A percentile compares a stretch with the other conserved stretches of the same genome.
phyloP scores from a whole-genome alignment of 2,797 vertebrate genomes.

The Anniella stebbinsi region DNA sequence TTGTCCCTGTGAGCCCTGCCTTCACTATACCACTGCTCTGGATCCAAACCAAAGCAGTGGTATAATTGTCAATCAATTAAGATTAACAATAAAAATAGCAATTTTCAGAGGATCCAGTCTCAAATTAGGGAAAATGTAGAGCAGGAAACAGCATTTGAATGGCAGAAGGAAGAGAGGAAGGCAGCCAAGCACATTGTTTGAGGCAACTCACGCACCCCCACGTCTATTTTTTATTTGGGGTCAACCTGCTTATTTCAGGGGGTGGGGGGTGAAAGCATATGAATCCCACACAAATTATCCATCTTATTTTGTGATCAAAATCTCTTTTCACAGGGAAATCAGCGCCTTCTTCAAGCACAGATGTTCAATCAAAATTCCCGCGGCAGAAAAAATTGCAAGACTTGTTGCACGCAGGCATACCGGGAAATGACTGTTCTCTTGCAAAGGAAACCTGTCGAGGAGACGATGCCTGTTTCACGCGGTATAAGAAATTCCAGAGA shows the following conservation, averaged over 20 bases:
- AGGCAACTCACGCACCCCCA: neutral
- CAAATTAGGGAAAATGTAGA: neutral
- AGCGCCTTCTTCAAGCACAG: slow-evolving; percentile 58
- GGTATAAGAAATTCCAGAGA: slow-evolving; percentile 70
- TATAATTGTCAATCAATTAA: neutral
- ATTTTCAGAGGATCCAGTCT: neutral
- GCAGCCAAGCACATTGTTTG: neutral
- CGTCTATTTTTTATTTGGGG: neutral
- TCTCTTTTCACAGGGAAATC: slow-evolving; percentile 52
- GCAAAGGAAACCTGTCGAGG: slow-evolving; percentile 65
- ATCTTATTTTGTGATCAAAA: neutral
- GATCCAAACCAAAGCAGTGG: neutral
- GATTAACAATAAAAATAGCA: neutral
- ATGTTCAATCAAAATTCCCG: slow-evolving; percentile 42
- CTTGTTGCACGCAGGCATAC: accelerated
- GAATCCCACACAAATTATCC: neutral
- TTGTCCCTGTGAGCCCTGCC: too few species aligned
- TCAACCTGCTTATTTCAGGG: neutral
- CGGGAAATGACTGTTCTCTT: slow-evolving; percentile 47
- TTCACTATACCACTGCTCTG: too few species aligned
- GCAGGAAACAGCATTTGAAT: neutral
- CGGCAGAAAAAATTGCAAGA: neutral
- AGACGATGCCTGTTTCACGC: slow-evolving; percentile 60
- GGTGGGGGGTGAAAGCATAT: neutral
- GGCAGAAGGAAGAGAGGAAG: neutral